These are phyloP conservation scores for Coptodon bakossiorum DNA, from an alignment of 2,113 vertebrate species.

Conservation along the genomic window DNA sequence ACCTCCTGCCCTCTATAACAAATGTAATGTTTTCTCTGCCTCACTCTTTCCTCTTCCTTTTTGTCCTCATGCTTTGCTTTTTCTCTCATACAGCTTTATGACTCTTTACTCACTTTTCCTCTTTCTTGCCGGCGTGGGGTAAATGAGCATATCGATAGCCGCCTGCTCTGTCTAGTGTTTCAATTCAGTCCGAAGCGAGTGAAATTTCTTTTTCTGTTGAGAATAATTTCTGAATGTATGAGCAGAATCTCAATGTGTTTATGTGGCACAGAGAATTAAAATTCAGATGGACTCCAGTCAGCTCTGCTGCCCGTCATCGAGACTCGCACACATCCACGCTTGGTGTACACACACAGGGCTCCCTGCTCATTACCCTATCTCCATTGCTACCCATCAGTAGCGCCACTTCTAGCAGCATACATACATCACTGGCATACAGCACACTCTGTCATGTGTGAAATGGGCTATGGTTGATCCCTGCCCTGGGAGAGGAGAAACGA, in stretches of 20 bases:
- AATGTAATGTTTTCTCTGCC: background rate
- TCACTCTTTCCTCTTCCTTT: background rate
- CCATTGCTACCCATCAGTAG: constrained; percentile 40
- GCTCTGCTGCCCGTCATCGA: background rate
- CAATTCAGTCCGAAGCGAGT: background rate
- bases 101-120: background rate
- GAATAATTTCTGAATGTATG: constrained; percentile 37
- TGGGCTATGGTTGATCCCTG: constrained; percentile 60
- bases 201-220: background rate
- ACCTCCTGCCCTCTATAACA: background rate
- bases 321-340: background rate
- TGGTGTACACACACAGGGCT: background rate
- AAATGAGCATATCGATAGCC: constrained; percentile 23
- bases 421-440: constrained; percentile 51
- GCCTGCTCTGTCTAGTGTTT: constrained; percentile 18
- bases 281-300: constrained; percentile 32
- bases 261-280: constrained; percentile 15
- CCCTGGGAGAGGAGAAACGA: constrained; percentile 43
- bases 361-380: constrained; percentile 39
- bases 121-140: background rate
- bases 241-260: constrained; percentile 37
- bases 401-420: constrained; percentile 30
- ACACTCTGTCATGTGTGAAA: constrained; percentile 62
- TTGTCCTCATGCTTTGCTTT: background rate
- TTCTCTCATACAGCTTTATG: background rate